Evolutionary conservation across 1,140 invertebrate genomes (phyloP).

Genomic region (Lepidurus couesii): DNA sequence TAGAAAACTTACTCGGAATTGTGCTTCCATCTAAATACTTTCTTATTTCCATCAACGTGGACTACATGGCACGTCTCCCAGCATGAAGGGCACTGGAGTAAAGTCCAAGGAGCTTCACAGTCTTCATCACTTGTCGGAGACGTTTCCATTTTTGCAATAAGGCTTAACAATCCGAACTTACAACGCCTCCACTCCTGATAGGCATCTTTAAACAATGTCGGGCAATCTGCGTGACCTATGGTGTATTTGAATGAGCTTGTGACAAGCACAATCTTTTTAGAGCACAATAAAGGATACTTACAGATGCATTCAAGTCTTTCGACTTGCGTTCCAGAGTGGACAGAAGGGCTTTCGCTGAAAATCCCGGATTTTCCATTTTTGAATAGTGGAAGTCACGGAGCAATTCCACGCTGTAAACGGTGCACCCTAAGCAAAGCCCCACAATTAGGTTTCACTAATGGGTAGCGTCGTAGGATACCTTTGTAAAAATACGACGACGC

Average conservation of each 20-base stretch:
- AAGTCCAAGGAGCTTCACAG: neutral
- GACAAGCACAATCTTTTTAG: neutral
- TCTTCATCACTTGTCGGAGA: neutral
- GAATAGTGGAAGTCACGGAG: neutral
- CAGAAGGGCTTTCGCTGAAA: neutral
- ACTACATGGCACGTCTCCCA: neutral
- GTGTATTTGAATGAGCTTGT: neutral
- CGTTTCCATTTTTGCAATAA: neutral
- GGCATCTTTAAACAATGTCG: neutral
- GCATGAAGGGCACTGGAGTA: conserved; percentile 4
- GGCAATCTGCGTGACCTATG: neutral
- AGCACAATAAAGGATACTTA: conserved; percentile 1
- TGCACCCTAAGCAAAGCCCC: neutral
- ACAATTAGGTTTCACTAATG: conserved; percentile 1
- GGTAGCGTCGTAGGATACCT: neutral
- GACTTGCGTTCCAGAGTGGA: neutral
- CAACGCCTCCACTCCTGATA: no score
- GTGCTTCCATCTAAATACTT: neutral
- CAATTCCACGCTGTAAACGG: neutral
- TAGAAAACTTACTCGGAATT: neutral
- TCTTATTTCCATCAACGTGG: conserved; percentile 1
- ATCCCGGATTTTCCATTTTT: conserved; percentile 6
- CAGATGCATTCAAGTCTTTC: neutral
- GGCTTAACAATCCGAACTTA: neutral
- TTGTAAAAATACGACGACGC: neutral